Conservation (phyloP, 2,888 invertebrate genomes). For the Sabellastarte sp. region DNA sequence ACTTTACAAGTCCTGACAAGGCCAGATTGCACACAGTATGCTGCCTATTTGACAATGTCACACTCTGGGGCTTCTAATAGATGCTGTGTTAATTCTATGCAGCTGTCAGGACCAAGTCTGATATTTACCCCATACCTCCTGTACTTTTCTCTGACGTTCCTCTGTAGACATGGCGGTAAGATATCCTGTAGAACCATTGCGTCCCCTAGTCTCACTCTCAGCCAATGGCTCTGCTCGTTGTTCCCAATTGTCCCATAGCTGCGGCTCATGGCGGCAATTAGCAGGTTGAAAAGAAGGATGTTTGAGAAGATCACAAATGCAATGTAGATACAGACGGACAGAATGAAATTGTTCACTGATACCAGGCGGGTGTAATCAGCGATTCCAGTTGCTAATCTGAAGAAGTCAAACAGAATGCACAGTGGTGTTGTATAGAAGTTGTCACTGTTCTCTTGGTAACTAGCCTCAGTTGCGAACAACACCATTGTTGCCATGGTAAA, state of each 20-base stretch:
- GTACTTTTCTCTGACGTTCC: background rate
- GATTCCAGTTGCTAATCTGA: background rate
- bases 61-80: no score
- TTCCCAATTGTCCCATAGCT: background rate
- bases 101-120: no score
- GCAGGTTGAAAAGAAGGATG: background rate
- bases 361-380: background rate
- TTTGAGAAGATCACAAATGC: background rate
- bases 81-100: no score
- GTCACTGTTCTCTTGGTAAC: background rate
- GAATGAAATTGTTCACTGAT: background rate
- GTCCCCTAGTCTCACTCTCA: background rate
- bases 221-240: background rate
- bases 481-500: background rate
- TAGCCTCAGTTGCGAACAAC: background rate
- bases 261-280: background rate
- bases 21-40: no score
- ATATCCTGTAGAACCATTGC: background rate
- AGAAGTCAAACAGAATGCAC: background rate
- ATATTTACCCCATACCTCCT: background rate
- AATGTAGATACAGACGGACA: background rate
- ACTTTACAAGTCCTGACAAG: no score
- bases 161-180: background rate
- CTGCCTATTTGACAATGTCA: no score
- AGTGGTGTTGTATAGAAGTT: background rate